phyloP scores from a whole-genome alignment of 1,140 invertebrate genomes.

The Zophobas atratus region DNA sequence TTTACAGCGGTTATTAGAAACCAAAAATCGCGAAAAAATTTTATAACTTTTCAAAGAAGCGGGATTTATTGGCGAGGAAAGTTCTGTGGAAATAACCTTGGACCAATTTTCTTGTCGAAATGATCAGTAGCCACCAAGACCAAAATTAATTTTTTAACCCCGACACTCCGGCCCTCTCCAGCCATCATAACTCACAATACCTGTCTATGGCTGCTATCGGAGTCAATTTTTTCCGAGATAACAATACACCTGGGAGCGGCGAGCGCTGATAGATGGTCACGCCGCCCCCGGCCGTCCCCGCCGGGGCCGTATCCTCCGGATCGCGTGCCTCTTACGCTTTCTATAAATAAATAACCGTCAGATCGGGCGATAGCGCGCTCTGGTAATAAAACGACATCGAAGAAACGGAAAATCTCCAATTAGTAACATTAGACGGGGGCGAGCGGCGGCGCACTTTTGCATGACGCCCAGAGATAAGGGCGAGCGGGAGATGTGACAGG shows the following conservation, averaged over 20 bases:
- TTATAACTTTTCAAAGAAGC: background rate
- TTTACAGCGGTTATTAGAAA: too few species aligned
- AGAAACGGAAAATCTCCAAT: constrained; percentile 47
- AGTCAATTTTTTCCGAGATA: constrained; percentile 40
- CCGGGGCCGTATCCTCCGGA: constrained; percentile 6
- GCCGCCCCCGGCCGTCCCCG: constrained; percentile 10
- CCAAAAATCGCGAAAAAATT: too few species aligned
- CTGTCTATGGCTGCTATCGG: background rate
- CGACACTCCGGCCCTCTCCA: background rate
- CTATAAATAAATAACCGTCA: constrained; percentile 52
- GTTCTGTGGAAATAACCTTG: too few species aligned
- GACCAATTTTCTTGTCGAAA: too few species aligned
- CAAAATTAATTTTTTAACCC: background rate
- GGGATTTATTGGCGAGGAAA: background rate
- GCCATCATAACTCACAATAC: background rate
- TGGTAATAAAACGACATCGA: constrained; percentile 16
- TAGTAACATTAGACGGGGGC: constrained; percentile 45
- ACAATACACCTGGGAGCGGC: constrained; percentile 45
- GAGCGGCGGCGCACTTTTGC: constrained; percentile 21
- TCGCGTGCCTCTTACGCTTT: constrained; percentile 48
- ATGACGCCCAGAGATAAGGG: constrained; percentile 25
- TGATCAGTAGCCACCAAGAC: background rate
- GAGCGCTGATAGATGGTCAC: constrained; percentile 46
- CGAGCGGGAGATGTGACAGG: constrained; percentile 7
- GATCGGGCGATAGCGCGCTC: constrained; percentile 7